Percentiles rank a stretch among this genome's conserved stretches.
Conservation (phyloP, 2,797 vertebrate genomes). For the Alauda arvensis region DNA sequence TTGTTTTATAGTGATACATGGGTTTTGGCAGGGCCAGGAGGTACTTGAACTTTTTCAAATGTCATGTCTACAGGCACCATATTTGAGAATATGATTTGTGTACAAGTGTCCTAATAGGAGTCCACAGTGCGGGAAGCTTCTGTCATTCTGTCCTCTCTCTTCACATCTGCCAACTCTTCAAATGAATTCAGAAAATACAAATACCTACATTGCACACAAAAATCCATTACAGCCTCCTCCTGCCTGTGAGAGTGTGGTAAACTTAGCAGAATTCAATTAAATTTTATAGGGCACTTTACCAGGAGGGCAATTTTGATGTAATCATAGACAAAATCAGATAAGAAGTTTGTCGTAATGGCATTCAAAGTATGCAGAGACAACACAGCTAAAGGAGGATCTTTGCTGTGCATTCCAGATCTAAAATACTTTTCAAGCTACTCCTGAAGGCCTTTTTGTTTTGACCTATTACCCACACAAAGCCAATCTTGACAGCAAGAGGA, state of each 20-base stretch:
- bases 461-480: background rate
- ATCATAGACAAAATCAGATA: constrained; percentile 12
- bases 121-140: background rate
- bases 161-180: background rate
- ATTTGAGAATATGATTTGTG: background rate
- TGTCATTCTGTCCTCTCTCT: background rate
- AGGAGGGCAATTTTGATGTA: constrained; percentile 18
- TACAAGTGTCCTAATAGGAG: background rate
- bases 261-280: constrained; percentile 18
- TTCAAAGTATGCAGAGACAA: background rate
- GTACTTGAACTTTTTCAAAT: background rate
- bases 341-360: background rate
- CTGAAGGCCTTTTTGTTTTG: background rate
- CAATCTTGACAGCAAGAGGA: background rate
- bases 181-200: background rate
- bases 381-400: background rate
- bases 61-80: background rate
- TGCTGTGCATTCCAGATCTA: background rate
- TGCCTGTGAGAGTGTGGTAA: background rate
- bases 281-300: constrained; percentile 2
- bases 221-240: background rate
- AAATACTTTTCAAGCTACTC: background rate
- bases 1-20: background rate
- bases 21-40: background rate
- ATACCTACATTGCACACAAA: background rate